phyloP scores from a whole-genome alignment of 2,888 invertebrate genomes.

The Helobdella robusta region DNA sequence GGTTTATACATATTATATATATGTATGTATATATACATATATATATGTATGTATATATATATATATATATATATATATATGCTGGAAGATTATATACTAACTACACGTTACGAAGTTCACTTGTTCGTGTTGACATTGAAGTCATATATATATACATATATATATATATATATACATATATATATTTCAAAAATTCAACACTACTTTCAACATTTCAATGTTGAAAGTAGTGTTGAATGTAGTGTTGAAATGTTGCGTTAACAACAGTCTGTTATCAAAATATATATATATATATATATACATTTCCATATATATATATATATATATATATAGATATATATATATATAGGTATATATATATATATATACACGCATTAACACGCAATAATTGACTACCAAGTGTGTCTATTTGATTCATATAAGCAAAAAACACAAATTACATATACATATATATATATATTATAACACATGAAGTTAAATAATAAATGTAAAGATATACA shows the following conservation, averaged over 20 bases:
- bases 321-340: conserved; percentile 14
- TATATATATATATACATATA: conserved; percentile 16
- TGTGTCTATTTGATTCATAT: not conserved
- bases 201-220: no score
- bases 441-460: no score
- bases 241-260: no score
- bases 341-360: conserved; percentile 17
- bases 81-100: not conserved
- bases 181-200: no score
- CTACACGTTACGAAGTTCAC: not conserved
- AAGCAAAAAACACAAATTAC: no score
- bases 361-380: conserved; percentile 25
- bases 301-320: conserved; percentile 6
- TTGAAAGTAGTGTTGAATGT: no score
- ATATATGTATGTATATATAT: not conserved
- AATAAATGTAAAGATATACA: no score
- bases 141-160: conserved; percentile 12
- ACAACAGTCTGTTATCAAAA: not conserved
- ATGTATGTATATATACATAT: no score
- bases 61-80: not conserved
- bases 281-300: conserved; percentile 15
- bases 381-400: conserved; percentile 5
- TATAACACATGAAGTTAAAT: no score
- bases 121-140: not conserved
- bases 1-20: no score